A percentile compares a stretch with the other conserved stretches of the same genome.
Evolutionary conservation across 2,888 invertebrate species (phyloP).

Genomic region (Platycheirus rosarum): DNA sequence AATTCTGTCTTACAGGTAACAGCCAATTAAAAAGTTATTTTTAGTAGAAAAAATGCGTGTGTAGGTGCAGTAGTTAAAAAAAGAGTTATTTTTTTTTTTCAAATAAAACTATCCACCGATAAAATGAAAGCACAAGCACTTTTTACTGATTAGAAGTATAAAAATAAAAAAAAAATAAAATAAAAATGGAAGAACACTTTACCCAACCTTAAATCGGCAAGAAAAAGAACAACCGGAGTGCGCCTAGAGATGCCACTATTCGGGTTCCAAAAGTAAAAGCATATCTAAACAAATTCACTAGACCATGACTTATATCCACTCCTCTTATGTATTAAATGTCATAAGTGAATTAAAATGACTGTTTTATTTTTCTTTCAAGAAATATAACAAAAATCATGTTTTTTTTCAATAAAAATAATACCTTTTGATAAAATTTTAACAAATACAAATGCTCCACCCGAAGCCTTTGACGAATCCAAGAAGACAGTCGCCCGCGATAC

Average conservation of each 20-base stretch:
- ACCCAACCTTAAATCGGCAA: not conserved
- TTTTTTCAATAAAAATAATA: not conserved
- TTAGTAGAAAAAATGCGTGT: conserved; percentile 30
- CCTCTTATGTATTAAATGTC: not conserved
- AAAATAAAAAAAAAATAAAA: conserved; percentile 12
- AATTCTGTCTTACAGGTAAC: conserved; percentile 34
- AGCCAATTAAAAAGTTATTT: conserved; percentile 36
- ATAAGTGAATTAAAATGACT: not conserved
- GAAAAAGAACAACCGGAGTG: not conserved
- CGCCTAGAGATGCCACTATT: not conserved
- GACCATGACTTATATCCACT: not conserved
- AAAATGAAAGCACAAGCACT: conserved; percentile 20
- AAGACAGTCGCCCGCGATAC: conserved; percentile 35
- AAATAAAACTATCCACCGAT: conserved; percentile 16
- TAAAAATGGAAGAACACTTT: conserved; percentile 23
- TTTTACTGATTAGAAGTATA: not conserved
- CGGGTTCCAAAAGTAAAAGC: not conserved
- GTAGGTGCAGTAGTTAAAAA: conserved; percentile 30
- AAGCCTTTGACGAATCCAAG: conserved; percentile 10
- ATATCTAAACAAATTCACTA: conserved; percentile 25
- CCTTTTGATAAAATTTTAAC: conserved; percentile 29
- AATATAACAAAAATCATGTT: not conserved
- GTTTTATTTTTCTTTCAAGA: not conserved
- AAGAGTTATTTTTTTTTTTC: not conserved
- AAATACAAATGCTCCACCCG: conserved; percentile 1